Evolutionary conservation across 2,797 vertebrate genomes (phyloP).

Genomic region (Takifugu ocellatus): DNA sequence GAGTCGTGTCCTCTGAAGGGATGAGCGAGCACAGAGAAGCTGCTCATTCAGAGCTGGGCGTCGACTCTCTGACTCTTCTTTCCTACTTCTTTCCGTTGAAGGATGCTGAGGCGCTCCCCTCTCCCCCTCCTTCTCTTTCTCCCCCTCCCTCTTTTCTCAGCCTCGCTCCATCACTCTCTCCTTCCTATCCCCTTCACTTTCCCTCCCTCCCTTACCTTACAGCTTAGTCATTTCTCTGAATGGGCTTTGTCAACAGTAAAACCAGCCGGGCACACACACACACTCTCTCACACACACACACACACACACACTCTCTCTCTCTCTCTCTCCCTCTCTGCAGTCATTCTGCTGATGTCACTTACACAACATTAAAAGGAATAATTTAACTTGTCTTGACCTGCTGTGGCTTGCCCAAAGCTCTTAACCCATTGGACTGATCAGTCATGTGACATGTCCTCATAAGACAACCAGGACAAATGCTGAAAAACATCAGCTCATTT

Average conservation of each 20-base stretch:
- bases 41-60: slow-evolving; percentile 68
- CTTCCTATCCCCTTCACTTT: background rate
- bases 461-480: slow-evolving; percentile 34
- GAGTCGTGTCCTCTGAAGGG: slow-evolving; percentile 36
- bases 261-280: slow-evolving; percentile 31
- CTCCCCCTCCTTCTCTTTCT: slow-evolving; percentile 24
- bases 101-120: slow-evolving; percentile 10
- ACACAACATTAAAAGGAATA: slow-evolving; percentile 19
- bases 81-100: slow-evolving; percentile 28
- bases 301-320: slow-evolving; percentile 3
- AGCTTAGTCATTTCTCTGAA: slow-evolving; percentile 63
- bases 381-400: slow-evolving; percentile 21
- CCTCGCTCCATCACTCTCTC: slow-evolving; percentile 26
- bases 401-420: slow-evolving; percentile 4
- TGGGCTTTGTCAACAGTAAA: slow-evolving; percentile 52
- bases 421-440: slow-evolving; percentile 14
- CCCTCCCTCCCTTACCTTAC: slow-evolving; percentile 18
- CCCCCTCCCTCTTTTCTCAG: slow-evolving; percentile 14
- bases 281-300: slow-evolving; percentile 10
- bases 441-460: slow-evolving; percentile 18
- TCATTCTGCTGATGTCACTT: slow-evolving; percentile 53
- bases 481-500: slow-evolving; percentile 19
- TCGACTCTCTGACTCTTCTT: slow-evolving; percentile 47
- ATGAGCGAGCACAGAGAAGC: slow-evolving; percentile 37
- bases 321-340: slow-evolving; percentile 28